A percentile compares a stretch with the other conserved stretches of the same genome.
These are phyloP conservation scores for Steromphala cineraria DNA, from an alignment of 2,888 invertebrate species.

Conservation along the genomic window DNA sequence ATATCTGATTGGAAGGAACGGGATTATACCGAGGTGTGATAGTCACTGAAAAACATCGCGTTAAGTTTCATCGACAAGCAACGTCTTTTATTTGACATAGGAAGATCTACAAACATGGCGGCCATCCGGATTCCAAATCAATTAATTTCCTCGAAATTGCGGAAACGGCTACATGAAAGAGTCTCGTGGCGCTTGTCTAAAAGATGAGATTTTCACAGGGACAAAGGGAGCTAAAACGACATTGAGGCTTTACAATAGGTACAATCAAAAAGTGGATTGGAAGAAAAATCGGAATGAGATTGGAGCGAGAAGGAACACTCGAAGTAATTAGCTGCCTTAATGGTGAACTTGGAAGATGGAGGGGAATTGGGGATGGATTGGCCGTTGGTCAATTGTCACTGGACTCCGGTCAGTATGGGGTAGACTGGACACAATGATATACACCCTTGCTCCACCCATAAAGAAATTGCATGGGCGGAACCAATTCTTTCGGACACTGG, in stretches of 20 bases:
- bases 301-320: not conserved
- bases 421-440: not conserved
- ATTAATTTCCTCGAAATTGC: not conserved
- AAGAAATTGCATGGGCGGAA: not conserved
- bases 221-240: not conserved
- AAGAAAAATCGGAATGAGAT: not conserved
- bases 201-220: not conserved
- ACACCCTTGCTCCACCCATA: not conserved
- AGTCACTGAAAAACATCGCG: not conserved
- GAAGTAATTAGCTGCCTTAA: not conserved
- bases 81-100: not conserved
- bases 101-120: not conserved
- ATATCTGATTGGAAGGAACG: no score
- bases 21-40: not conserved
- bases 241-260: conserved; percentile 3
- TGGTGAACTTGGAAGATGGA: not conserved
- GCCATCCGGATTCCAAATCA: not conserved
- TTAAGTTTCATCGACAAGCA: not conserved
- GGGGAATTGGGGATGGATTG: not conserved
- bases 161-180: conserved; percentile 12
- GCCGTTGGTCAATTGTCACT: not conserved
- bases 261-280: not conserved
- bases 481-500: not conserved
- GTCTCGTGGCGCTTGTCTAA: not conserved
- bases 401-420: not conserved